Evolutionary conservation across 2,113 vertebrate species (phyloP).

Genomic region (Euleptes europaea): DNA sequence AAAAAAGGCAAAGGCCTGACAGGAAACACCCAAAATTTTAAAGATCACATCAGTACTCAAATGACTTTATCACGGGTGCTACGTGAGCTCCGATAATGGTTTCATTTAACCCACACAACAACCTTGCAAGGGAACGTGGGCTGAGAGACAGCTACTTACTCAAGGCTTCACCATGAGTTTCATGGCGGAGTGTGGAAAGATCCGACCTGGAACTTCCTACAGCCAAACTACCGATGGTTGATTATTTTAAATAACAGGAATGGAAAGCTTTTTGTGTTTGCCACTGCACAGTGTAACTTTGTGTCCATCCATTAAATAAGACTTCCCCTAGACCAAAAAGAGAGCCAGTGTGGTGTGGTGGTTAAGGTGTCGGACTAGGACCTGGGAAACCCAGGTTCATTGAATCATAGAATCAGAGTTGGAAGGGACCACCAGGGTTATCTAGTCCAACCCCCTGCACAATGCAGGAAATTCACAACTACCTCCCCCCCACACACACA

Average conservation of each 20-base stretch:
- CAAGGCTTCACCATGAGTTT: not conserved
- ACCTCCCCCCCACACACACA: too few species aligned
- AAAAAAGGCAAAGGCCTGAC: too few species aligned
- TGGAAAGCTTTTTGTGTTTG: not conserved
- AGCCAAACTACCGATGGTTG: not conserved
- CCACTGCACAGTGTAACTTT: not conserved
- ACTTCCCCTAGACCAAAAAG: constrained; percentile 18
- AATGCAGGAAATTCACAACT: too few species aligned
- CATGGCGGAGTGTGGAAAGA: too few species aligned
- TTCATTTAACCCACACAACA: not conserved
- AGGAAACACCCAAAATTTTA: too few species aligned
- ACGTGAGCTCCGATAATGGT: not conserved
- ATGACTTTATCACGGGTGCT: not conserved
- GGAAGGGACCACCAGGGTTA: too few species aligned
- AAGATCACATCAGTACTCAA: not conserved
- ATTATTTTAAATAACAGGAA: not conserved
- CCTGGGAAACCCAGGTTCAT: too few species aligned
- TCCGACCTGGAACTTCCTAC: not conserved
- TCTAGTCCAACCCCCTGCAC: too few species aligned
- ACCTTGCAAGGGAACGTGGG: not conserved
- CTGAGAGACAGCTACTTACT: not conserved
- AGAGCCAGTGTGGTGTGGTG: too few species aligned
- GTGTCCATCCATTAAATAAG: not conserved
- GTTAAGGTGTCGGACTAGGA: too few species aligned
- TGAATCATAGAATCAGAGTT: too few species aligned